phyloP scores from a whole-genome alignment of 2,113 vertebrate species.

The Burhinus bistriatus region DNA sequence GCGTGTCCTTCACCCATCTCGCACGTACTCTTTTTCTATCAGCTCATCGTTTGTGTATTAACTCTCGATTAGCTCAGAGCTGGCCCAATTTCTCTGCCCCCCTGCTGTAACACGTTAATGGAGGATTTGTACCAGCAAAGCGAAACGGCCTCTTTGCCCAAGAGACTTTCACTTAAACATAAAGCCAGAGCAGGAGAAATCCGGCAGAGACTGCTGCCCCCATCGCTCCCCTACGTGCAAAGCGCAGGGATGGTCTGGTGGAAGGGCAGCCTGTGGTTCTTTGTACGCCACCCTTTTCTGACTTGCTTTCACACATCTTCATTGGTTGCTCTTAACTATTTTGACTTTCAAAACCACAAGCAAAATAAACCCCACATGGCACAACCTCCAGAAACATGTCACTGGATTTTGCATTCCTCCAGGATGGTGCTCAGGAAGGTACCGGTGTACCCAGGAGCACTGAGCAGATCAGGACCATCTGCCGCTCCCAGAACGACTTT shows the following conservation, averaged over 20 bases:
- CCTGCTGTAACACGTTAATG: constrained; percentile 6
- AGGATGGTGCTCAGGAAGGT: fast-evolving
- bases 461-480: not conserved
- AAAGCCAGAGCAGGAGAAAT: not conserved
- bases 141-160: not conserved
- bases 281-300: fast-evolving
- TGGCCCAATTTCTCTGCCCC: constrained; percentile 24
- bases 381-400: not conserved
- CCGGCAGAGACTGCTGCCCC: not conserved
- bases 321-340: not conserved
- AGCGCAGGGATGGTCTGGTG: fast-evolving
- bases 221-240: fast-evolving
- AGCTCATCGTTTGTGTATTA: constrained; percentile 16
- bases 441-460: not conserved
- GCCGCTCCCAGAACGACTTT: fast-evolving
- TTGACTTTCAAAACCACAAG: not conserved
- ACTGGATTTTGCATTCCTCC: fast-evolving
- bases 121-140: constrained; percentile 37
- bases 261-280: not conserved
- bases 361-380: not conserved
- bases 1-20: not conserved
- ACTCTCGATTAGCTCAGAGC: not conserved
- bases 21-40: fast-evolving
- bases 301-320: fast-evolving
- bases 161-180: not conserved